These are phyloP conservation scores for Melieria omissa DNA, from an alignment of 2,888 invertebrate genomes.

Conservation along the genomic window DNA sequence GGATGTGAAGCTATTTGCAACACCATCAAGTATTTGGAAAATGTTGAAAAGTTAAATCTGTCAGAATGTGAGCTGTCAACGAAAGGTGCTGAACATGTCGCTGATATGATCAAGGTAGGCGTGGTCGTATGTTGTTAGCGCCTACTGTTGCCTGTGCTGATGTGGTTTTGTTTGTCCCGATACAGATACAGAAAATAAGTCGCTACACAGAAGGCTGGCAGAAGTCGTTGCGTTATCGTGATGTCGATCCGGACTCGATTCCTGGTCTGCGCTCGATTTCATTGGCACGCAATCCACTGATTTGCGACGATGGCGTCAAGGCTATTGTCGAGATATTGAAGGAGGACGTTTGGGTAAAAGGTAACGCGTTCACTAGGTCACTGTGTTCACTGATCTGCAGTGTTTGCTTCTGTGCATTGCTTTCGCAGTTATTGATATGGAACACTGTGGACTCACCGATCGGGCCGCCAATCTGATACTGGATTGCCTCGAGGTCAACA, in stretches of 20 bases:
- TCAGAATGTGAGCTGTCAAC: constrained; percentile 76
- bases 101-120: constrained; percentile 74
- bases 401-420: neutral
- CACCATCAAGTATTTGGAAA: constrained; percentile 74
- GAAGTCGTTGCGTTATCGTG: constrained; percentile 80
- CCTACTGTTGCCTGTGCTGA: no score
- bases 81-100: constrained; percentile 74
- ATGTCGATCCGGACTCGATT: constrained; percentile 79
- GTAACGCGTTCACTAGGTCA: constrained; percentile 56
- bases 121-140: neutral
- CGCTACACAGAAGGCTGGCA: constrained; percentile 86
- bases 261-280: constrained; percentile 77
- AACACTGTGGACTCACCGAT: constrained; percentile 79
- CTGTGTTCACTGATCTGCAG: neutral
- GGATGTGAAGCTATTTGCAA: constrained; percentile 79
- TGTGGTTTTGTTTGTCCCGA: neutral
- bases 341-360: constrained; percentile 84
- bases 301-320: constrained; percentile 74
- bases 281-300: constrained; percentile 75
- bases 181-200: constrained; percentile 75
- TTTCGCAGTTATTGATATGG: constrained; percentile 75
- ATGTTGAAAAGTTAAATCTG: constrained; percentile 76
- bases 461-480: constrained; percentile 70
- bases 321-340: constrained; percentile 75
- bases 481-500: constrained; percentile 73